Percentiles rank a stretch among this genome's conserved stretches.
These are phyloP conservation scores for Polydrusus cervinus DNA, from an alignment of 2,888 invertebrate genomes.

Conservation along the genomic window DNA sequence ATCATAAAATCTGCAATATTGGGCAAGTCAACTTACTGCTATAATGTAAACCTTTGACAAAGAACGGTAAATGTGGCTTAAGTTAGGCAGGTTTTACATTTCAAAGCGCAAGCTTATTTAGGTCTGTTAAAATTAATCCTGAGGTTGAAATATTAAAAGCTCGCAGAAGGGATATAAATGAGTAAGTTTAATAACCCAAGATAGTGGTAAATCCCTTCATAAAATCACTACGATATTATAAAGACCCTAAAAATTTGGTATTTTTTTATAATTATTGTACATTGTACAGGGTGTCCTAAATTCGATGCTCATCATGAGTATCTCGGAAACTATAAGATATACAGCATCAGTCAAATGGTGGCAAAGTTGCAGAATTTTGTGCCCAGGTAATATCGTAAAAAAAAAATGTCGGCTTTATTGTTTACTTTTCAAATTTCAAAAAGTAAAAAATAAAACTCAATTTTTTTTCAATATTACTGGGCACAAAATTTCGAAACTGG, in stretches of 20 bases:
- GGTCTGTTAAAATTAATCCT: not conserved
- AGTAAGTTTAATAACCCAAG: not conserved
- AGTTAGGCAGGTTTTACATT: constrained; percentile 13
- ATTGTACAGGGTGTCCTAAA: too few species aligned
- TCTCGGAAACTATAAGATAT: too few species aligned
- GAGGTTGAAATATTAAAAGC: not conserved
- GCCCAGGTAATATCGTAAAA: too few species aligned
- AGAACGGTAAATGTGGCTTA: constrained; percentile 34
- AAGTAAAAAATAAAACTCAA: too few species aligned
- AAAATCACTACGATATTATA: not conserved
- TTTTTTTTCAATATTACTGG: too few species aligned
- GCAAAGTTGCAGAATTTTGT: not conserved
- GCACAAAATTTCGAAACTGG: too few species aligned
- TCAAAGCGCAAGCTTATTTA: constrained; percentile 5
- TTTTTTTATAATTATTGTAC: too few species aligned
- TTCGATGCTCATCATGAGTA: too few species aligned
- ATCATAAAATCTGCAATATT: constrained; percentile 35
- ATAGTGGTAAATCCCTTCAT: not conserved
- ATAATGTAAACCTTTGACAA: constrained; percentile 1
- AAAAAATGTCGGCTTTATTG: too few species aligned
- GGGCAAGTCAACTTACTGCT: constrained; percentile 27
- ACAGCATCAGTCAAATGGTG: not conserved
- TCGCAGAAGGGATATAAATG: not conserved
- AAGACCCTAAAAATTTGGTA: too few species aligned
- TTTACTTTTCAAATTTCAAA: too few species aligned